phyloP scores from a whole-genome alignment of 2,888 invertebrate species.

The Drosophila aldrichi region DNA sequence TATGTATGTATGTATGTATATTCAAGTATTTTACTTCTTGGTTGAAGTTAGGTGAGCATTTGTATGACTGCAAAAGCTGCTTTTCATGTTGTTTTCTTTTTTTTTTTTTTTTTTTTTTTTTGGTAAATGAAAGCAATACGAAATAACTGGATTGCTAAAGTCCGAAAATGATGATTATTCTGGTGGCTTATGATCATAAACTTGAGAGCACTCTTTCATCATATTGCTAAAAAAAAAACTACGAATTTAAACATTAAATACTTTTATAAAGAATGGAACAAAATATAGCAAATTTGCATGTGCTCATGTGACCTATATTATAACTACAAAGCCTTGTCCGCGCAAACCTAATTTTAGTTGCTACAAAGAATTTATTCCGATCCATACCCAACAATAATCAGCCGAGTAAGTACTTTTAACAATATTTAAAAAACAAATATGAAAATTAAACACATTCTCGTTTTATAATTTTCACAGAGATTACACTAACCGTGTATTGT shows the following conservation, averaged over 20 bases:
- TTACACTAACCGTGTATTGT: constrained; percentile 16
- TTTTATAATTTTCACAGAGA: constrained; percentile 14
- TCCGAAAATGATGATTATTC: constrained; percentile 53
- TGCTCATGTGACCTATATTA: constrained; percentile 23
- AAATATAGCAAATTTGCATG: constrained; percentile 22
- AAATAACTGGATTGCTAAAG: constrained; percentile 47
- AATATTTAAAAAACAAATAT: neutral
- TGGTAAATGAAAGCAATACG: constrained; percentile 74
- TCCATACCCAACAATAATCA: constrained; percentile 13
- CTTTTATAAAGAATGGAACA: neutral
- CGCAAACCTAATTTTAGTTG: constrained; percentile 33
- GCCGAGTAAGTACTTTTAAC: constrained; percentile 2
- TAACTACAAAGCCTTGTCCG: constrained; percentile 10
- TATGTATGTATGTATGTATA: neutral
- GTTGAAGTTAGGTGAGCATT: constrained; percentile 68
- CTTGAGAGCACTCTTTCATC: neutral
- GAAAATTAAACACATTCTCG: neutral
- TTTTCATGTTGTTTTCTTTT: constrained; percentile 60
- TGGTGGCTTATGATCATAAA: constrained; percentile 4
- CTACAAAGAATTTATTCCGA: constrained; percentile 23
- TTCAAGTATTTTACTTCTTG: constrained; percentile 69
- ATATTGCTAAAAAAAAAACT: neutral
- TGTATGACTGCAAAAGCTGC: constrained; percentile 56
- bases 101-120: constrained; percentile 17
- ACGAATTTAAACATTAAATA: neutral